Base-by-base conservation (phyloP, 1,140 invertebrate genomes). In the Psix sp. region DNA sequence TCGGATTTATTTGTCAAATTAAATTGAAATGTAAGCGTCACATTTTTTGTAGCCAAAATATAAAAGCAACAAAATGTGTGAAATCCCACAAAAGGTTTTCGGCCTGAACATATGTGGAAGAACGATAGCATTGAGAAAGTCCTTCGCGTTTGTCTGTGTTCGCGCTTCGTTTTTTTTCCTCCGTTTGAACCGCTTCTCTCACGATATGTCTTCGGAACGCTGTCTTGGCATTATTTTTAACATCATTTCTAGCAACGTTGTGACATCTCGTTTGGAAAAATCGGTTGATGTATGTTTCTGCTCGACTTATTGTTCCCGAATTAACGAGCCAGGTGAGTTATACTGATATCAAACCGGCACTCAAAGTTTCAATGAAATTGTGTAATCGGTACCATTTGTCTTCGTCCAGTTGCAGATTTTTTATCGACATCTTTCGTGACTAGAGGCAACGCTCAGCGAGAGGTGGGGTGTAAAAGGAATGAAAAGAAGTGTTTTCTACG, bases 391-490 rank as follows among this genome's bases (percentile, higher is more conserved):
- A 7, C 42, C 16, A 66, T 56, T 56, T 48, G 51, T 66, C 42
- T 66, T 66, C 21, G 49, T 54, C 35, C 15, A 31, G 24, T 39
- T 26, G 31, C 20, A 20, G 43, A 66, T 56, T 66, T 38, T 54
- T 54, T 35, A 56, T 56, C 42, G 9, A 11, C 42, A 16, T 46
- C 49, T 48, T 66, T 56, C 62, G 51, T 66, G 63, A 67, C 51
- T 46, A 13, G 35, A 49, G 52, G 49, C 51, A 39, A 54, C 31
- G 14, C 29, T 43, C 24, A 16, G 33, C 43, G 52, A 57, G 24
- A 51, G 56, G 42, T 35, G 20, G 46, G 43, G 36, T 36, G 45
- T 18, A 15, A 39, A n/a, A 57, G 24, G 18, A 60, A 68, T n/a
- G 33, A 59, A 57, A 62, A 45, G 57, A 62, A 51, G 57, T 43